These are phyloP conservation scores for Zophobas atratus DNA, from an alignment of 1,140 invertebrate species.

Conservation along the genomic window DNA sequence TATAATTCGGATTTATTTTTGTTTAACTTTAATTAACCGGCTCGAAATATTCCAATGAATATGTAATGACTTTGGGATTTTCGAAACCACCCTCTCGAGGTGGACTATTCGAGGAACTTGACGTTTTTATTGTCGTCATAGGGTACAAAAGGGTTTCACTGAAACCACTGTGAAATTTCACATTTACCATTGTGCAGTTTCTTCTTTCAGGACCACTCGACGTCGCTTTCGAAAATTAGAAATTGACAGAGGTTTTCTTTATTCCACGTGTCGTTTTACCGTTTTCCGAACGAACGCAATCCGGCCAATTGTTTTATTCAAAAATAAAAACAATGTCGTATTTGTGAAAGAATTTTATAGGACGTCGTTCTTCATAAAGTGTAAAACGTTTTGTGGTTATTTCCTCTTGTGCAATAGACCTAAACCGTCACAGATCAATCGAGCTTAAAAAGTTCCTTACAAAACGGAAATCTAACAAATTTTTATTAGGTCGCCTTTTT, in stretches of 20 bases:
- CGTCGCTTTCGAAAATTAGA: neutral
- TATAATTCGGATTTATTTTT: slow-evolving; percentile 48
- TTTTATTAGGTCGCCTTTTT: slow-evolving; percentile 45
- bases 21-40: slow-evolving; percentile 39
- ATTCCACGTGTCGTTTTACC: slow-evolving; percentile 3
- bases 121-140: slow-evolving; percentile 30
- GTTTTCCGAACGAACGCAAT: slow-evolving; percentile 23
- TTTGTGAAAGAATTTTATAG: slow-evolving; percentile 47
- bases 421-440: slow-evolving; percentile 48
- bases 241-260: neutral
- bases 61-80: slow-evolving; percentile 33
- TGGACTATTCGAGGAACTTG: slow-evolving; percentile 25
- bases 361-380: slow-evolving; percentile 45
- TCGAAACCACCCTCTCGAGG: slow-evolving; percentile 27
- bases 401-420: slow-evolving; percentile 49
- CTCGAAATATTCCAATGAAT: slow-evolving; percentile 33
- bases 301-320: slow-evolving; percentile 30
- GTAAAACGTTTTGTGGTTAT: slow-evolving; percentile 49
- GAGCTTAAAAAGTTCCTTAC: slow-evolving; percentile 49
- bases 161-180: slow-evolving; percentile 46
- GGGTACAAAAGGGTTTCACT: slow-evolving; percentile 30
- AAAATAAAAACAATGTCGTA: slow-evolving; percentile 40
- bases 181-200: slow-evolving; percentile 20
- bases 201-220: neutral
- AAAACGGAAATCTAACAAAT: slow-evolving; percentile 49